A percentile compares a stretch with the other conserved stretches of the same genome.
Evolutionary conservation across 1,140 invertebrate species (phyloP).

Genomic region (Zaprionus gabonicus): DNA sequence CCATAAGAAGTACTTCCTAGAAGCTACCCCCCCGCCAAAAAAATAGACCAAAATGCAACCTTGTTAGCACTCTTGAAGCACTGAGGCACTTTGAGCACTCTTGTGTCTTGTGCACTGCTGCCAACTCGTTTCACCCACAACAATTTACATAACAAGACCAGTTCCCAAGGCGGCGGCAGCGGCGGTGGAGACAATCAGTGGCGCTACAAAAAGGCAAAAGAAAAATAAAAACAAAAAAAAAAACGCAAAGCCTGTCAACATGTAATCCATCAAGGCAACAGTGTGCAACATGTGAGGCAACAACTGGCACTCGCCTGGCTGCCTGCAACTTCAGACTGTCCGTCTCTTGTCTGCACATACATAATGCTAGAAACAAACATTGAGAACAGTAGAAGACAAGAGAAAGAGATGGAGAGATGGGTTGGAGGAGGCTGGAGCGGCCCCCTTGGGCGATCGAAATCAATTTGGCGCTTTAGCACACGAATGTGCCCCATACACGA

Average conservation of each 20-base stretch:
- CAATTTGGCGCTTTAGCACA: slow-evolving; percentile 82
- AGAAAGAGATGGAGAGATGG: slow-evolving; percentile 9
- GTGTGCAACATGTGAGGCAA: slow-evolving; percentile 57
- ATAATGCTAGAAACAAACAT: slow-evolving; percentile 51
- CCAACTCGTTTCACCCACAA: slow-evolving; percentile 67
- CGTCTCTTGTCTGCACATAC: slow-evolving; percentile 24
- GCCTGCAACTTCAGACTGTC: slow-evolving; percentile 18
- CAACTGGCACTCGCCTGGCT: slow-evolving; percentile 43
- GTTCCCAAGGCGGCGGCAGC: slow-evolving; percentile 64
- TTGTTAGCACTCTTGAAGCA: slow-evolving; percentile 65
- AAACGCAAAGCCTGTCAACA: slow-evolving; percentile 75
- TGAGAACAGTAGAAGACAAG: slow-evolving; percentile 13
- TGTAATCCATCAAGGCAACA: slow-evolving; percentile 75
- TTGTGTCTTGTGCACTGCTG: slow-evolving; percentile 7
- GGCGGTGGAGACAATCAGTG: slow-evolving; percentile 69
- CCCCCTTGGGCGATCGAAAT: slow-evolving; percentile 79
- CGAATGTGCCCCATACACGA: slow-evolving; percentile 62
- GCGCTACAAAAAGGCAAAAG: slow-evolving; percentile 44
- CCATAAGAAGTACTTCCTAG: slow-evolving; percentile 40
- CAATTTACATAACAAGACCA: slow-evolving; percentile 81
- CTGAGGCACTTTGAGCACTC: slow-evolving; percentile 51
- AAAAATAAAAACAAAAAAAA: slow-evolving; percentile 23
- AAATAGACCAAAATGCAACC: slow-evolving; percentile 38
- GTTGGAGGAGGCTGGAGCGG: slow-evolving; percentile 10
- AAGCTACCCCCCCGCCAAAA: slow-evolving; percentile 10